Conservation (phyloP, 2,888 invertebrate genomes). For the Galeruca laticollis region DNA sequence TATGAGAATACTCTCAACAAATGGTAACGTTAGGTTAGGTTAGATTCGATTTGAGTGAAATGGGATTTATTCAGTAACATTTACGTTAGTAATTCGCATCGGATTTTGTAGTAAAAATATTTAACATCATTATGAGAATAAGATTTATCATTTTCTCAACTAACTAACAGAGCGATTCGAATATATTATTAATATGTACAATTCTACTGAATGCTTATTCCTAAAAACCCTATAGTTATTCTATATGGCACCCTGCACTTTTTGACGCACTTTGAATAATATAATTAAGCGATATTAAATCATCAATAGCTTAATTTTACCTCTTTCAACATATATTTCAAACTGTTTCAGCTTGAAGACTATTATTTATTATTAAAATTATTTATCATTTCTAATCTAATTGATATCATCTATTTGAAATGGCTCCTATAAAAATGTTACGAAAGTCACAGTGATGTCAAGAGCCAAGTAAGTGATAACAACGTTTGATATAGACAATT, state of each 20-base stretch:
- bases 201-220: slow-evolving; percentile 1
- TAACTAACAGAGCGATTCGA: slow-evolving; percentile 25
- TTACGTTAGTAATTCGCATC: neutral
- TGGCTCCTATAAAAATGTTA: too few species aligned
- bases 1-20: too few species aligned
- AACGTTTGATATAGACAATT: too few species aligned
- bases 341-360: neutral
- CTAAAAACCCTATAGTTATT: slow-evolving; percentile 21
- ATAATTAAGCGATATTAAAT: slow-evolving; percentile 26
- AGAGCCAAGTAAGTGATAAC: too few species aligned
- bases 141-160: slow-evolving; percentile 26
- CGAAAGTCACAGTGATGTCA: too few species aligned
- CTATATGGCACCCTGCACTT: slow-evolving; percentile 36
- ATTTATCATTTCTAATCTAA: too few species aligned
- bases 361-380: too few species aligned
- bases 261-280: slow-evolving; percentile 26
- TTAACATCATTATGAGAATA: neutral
- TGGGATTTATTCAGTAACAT: neutral
- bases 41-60: too few species aligned
- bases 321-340: neutral
- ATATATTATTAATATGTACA: slow-evolving; percentile 32
- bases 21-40: too few species aligned
- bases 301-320: slow-evolving; percentile 13
- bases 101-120: neutral
- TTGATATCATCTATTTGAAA: too few species aligned